Percentiles rank a stretch among this genome's conserved stretches.
These are phyloP conservation scores for Plumapathes pennacea DNA, from an alignment of 92 coral and sea anemone species.

Conservation along the genomic window DNA sequence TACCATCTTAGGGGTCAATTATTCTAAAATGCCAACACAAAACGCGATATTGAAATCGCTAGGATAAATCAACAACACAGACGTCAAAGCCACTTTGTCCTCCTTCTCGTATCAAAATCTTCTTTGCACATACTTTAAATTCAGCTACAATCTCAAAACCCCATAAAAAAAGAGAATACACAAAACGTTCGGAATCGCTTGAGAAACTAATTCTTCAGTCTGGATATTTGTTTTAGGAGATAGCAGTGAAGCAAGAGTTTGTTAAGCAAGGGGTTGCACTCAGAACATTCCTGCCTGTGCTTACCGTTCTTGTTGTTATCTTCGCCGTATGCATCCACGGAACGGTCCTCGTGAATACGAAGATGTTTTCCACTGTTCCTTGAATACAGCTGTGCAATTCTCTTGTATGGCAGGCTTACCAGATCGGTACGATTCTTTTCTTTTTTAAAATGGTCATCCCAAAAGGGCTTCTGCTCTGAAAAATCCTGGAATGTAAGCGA, in stretches of 20 bases:
- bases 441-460: constrained; percentile 32
- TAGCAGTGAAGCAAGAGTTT: not conserved
- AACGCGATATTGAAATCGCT: too few species aligned
- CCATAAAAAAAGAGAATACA: constrained; percentile 59
- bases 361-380: constrained; percentile 86
- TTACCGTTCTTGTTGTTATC: constrained; percentile 88
- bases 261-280: too few species aligned
- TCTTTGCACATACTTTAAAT: too few species aligned
- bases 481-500: constrained; percentile 14
- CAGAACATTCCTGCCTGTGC: constrained; percentile 4
- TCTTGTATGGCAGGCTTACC: constrained; percentile 65
- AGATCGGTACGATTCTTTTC: constrained; percentile 37
- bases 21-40: too few species aligned
- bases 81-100: too few species aligned
- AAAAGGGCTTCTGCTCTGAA: constrained; percentile 27
- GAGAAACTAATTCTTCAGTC: constrained; percentile 34
- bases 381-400: constrained; percentile 91
- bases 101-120: too few species aligned
- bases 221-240: not conserved
- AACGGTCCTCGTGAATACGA: constrained; percentile 64
- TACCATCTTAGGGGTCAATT: too few species aligned
- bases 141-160: too few species aligned
- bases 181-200: constrained; percentile 33
- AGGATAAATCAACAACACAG: too few species aligned
- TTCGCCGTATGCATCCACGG: constrained; percentile 78